Conservation (phyloP, 2,888 invertebrate genomes). For the Ochlodes sylvanus region DNA sequence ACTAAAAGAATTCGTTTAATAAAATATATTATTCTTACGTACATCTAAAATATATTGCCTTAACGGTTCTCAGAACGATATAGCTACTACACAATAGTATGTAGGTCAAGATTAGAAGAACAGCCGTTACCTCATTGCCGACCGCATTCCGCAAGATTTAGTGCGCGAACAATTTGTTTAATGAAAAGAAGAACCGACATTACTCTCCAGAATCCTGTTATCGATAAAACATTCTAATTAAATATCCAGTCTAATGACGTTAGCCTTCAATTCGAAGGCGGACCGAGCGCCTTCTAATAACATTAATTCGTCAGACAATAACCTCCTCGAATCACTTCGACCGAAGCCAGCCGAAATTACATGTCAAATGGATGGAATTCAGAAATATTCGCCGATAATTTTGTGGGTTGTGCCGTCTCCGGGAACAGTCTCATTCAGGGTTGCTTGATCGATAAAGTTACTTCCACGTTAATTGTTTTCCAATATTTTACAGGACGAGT, state of each 20-base stretch:
- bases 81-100: neutral
- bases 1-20: no score
- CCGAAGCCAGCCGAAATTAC: constrained; percentile 69
- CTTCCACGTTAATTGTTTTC: constrained; percentile 3
- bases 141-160: constrained; percentile 61
- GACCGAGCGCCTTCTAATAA: constrained; percentile 59
- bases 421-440: constrained; percentile 35
- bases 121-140: constrained; percentile 44
- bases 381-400: constrained; percentile 72
- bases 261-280: constrained; percentile 56
- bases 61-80: constrained; percentile 37
- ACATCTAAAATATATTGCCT: neutral
- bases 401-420: constrained; percentile 45
- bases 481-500: neutral
- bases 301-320: constrained; percentile 73
- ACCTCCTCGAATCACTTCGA: constrained; percentile 67
- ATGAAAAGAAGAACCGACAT: constrained; percentile 47
- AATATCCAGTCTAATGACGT: constrained; percentile 62
- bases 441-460: constrained; percentile 17
- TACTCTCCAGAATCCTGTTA: constrained; percentile 54
- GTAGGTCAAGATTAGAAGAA: constrained; percentile 11
- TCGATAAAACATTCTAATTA: constrained; percentile 67
- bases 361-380: constrained; percentile 77
- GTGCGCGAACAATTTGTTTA: constrained; percentile 55
- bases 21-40: no score